Evolutionary conservation across 2,797 vertebrate genomes (phyloP), one percentile per base, ranked within the genome.

Genomic region (Bucorvus abyssinicus): DNA sequence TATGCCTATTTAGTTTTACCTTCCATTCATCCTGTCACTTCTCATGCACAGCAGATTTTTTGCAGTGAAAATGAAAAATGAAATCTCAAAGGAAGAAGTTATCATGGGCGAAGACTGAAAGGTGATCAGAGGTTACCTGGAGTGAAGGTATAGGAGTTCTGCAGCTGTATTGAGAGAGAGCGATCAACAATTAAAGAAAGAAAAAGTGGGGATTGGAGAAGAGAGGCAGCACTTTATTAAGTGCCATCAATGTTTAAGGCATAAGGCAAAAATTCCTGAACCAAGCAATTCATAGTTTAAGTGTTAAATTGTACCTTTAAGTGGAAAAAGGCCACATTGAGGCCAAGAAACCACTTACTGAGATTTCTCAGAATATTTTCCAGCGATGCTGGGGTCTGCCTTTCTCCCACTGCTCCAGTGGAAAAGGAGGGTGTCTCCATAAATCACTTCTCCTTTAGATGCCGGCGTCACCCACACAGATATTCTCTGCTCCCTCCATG

Each of bases 271-370:
- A 94, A 94, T 70, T 94, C 47, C 60, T 80, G 73, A 94, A 89
- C 34, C 5, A 90, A 90, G 52, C 38, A 77, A 90, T 94, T 94
- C 80, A 71, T 73, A 91, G 67, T 83, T 90, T 91, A 82, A 91
- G 89, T 81, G 74, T 88, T 91, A 95, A 93, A 90, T 67, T 93
- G 79, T 82, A 82, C 59, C 70, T 95, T 82, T 87, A 90, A 94
- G 84, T 65, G 55, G 49, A 42, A 57, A 91, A 91, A 91, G 9
- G 67, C 47, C 74, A 67, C 40, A 70, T 5, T 59, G 85, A 91
- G 87, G 89, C 74, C 79, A 89, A 93, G 60, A 96, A 94, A 94
- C 47, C 70, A 89, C 83, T 95, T 88, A 94, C 59, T 23, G 32
- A 94, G 70, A 76, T 91, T 95, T 89, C 56, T 88, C 27, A 73